These are phyloP conservation scores for Tineola bisselliella DNA, from an alignment of 2,888 invertebrate genomes.

Conservation along the genomic window DNA sequence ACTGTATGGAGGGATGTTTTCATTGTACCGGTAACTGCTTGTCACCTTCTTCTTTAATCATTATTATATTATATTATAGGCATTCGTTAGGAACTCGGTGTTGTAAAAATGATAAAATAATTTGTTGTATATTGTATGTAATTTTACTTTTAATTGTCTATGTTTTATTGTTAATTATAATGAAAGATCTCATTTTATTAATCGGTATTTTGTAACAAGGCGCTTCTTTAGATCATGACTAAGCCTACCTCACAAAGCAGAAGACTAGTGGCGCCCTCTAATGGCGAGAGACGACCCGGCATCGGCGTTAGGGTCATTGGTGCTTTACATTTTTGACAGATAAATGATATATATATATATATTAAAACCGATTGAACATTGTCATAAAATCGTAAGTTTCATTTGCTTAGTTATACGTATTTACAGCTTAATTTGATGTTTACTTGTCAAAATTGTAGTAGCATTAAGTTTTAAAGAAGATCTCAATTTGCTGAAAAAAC, in stretches of 20 bases:
- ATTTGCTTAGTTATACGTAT: neutral
- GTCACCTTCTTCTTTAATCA: neutral
- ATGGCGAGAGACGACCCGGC: neutral
- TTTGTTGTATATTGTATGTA: constrained; percentile 65
- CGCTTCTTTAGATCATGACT: constrained; percentile 66
- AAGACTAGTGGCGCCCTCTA: constrained; percentile 34
- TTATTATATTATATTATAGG: neutral
- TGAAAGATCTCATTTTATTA: constrained; percentile 70
- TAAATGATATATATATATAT: neutral
- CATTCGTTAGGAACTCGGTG: constrained; percentile 31
- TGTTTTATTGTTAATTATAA: constrained; percentile 67
- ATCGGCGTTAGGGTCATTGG: neutral
- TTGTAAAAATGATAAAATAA: constrained; percentile 56
- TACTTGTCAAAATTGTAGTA: neutral
- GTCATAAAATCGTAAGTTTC: too few relatives aligned
- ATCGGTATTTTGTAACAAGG: constrained; percentile 69
- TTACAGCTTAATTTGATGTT: neutral
- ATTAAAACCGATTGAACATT: too few relatives aligned
- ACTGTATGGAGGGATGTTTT: neutral
- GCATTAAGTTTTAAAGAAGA: constrained; percentile 60
- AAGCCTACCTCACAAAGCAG: constrained; percentile 66
- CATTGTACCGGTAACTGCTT: neutral
- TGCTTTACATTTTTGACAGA: constrained; percentile 1
- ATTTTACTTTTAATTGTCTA: constrained; percentile 55
- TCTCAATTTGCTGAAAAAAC: constrained; percentile 69